A percentile compares a stretch with the other conserved stretches of the same genome.
Conservation (phyloP, 2,113 vertebrate species). For the Triplophysa tibetana region DNA sequence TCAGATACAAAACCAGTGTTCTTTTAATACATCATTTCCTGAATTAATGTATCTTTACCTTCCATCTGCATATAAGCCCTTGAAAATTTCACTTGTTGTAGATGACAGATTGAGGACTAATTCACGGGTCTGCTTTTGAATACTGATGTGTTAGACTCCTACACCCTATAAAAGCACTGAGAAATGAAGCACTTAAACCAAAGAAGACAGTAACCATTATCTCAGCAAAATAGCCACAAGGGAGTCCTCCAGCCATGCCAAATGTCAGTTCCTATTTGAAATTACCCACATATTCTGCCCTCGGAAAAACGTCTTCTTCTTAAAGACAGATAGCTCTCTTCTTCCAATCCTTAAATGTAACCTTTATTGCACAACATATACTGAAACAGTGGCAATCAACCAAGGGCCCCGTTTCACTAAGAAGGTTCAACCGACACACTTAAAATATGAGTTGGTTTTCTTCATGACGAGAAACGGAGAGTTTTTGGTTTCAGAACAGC, state of each 20-base stretch:
- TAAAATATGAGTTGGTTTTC: not conserved
- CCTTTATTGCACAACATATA: conserved; percentile 1
- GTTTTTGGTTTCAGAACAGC: no score
- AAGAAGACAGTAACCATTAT: conserved; percentile 36
- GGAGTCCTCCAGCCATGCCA: conserved; percentile 43
- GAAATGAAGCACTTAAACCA: conserved; percentile 34
- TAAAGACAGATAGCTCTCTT: not conserved
- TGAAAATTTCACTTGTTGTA: not conserved
- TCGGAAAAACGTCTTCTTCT: not conserved
- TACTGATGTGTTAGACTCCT: conserved; percentile 1
- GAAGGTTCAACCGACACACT: not conserved
- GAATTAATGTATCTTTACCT: not conserved
- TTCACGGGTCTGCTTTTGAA: conserved; percentile 25
- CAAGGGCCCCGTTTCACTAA: no score
- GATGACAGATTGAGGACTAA: conserved; percentile 33
- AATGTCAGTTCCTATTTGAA: conserved; percentile 42
- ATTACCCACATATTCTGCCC: not conserved
- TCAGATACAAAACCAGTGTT: not conserved
- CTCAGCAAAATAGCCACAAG: conserved; percentile 41
- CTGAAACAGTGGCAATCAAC: no score
- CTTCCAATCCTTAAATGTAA: not conserved
- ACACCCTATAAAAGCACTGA: not conserved
- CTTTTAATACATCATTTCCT: conserved; percentile 26
- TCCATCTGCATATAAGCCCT: conserved; percentile 3
- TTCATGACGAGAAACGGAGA: no score